A percentile compares a stretch with the other conserved stretches of the same genome.
Evolutionary conservation across 2,113 vertebrate species (phyloP).

Genomic region (Gymnorhina tibicen): DNA sequence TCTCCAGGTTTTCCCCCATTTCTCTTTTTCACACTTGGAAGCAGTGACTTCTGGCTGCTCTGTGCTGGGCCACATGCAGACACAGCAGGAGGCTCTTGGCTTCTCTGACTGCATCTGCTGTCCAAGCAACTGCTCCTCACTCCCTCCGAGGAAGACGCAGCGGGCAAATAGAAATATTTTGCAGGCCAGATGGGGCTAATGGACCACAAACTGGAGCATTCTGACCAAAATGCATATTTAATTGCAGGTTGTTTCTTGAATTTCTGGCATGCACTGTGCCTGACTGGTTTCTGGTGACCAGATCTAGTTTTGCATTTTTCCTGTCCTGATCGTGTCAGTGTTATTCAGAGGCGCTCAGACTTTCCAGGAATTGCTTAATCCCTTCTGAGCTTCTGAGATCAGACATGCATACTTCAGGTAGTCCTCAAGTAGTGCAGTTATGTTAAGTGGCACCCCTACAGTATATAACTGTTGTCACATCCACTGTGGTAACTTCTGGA

Average conservation of each 20-base stretch:
- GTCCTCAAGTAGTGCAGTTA: neutral
- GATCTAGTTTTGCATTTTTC: neutral
- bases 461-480: neutral
- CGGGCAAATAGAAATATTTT: conserved; percentile 22
- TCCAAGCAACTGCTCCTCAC: conserved; percentile 23
- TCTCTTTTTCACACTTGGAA: conserved; percentile 7
- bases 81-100: conserved; percentile 35
- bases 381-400: neutral
- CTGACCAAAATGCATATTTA: conserved; percentile 3
- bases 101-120: neutral
- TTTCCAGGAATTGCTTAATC: neutral
- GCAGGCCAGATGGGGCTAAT: conserved; percentile 33
- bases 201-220: neutral
- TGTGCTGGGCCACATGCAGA: conserved; percentile 25
- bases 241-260: neutral
- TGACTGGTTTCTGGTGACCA: neutral
- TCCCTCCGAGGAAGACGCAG: neutral
- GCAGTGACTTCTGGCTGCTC: neutral
- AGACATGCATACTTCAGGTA: neutral
- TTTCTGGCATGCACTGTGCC: neutral
- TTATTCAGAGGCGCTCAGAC: neutral
- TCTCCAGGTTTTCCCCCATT: neutral
- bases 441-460: neutral
- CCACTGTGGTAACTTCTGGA: neutral
- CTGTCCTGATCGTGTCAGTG: neutral